Conservation (phyloP, 1,140 invertebrate species). For the Leguminivora glycinivorella region DNA sequence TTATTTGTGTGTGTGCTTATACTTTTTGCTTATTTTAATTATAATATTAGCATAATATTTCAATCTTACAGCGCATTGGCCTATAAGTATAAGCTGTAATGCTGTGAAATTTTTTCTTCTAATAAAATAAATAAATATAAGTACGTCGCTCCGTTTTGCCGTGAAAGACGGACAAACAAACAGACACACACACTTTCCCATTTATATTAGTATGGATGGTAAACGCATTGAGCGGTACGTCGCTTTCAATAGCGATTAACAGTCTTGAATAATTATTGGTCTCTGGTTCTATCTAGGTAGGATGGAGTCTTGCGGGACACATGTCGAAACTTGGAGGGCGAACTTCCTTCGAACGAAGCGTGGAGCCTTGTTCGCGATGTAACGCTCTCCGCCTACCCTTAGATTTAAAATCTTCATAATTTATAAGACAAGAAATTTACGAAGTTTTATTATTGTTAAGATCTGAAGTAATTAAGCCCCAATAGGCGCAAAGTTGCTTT, state of each 20-base stretch:
- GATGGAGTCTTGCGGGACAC: slow-evolving; percentile 25
- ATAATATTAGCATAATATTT: too few relatives aligned
- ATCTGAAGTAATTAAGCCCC: slow-evolving; percentile 28
- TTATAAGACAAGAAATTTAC: slow-evolving; percentile 26
- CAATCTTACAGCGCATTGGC: too few relatives aligned
- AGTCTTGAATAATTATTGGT: background rate
- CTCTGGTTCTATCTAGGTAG: slow-evolving; percentile 4
- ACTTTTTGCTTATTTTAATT: too few relatives aligned
- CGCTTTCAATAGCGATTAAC: background rate
- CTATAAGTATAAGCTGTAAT: too few relatives aligned
- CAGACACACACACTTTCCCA: too few relatives aligned
- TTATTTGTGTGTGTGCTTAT: too few relatives aligned
- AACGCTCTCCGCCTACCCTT: slow-evolving; percentile 8
- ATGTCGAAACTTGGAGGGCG: slow-evolving; percentile 22
- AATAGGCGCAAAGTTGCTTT: slow-evolving; percentile 19
- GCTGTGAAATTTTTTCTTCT: too few relatives aligned
- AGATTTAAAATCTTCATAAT: slow-evolving; percentile 28
- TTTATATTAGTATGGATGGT: too few relatives aligned
- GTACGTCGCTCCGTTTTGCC: too few relatives aligned
- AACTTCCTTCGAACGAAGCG: slow-evolving; percentile 22
- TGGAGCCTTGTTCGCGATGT: slow-evolving; percentile 16
- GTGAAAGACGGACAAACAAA: too few relatives aligned
- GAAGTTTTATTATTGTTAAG: slow-evolving; percentile 26
- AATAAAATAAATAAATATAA: too few relatives aligned
- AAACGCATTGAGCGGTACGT: background rate